phyloP scores from a whole-genome alignment of 1,140 invertebrate species.

The Drosophila albomicans region DNA sequence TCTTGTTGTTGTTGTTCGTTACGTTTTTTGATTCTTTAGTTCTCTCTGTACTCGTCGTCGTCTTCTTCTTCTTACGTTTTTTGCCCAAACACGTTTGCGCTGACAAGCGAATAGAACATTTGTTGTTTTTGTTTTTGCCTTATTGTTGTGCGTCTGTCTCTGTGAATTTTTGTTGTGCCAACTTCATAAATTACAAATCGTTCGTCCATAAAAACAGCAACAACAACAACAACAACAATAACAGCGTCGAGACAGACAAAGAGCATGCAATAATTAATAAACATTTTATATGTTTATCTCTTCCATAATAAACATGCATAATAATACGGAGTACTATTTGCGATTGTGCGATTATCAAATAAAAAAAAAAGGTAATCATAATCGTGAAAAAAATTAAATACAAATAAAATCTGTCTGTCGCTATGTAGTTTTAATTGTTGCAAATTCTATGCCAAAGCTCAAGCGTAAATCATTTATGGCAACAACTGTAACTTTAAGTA shows the following conservation, averaged over 20 bases:
- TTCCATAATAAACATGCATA: conserved; percentile 49
- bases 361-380: conserved; percentile 22
- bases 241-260: conserved; percentile 29
- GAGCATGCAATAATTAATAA: conserved; percentile 53
- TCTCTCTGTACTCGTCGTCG: no score
- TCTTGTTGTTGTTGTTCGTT: conserved; percentile 26
- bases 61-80: conserved; percentile 29
- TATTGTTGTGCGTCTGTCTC: conserved; percentile 17
- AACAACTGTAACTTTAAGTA: neutral
- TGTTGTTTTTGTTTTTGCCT: neutral
- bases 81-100: conserved; percentile 40
- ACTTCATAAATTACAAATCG: conserved; percentile 75
- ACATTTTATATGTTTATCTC: conserved; percentile 55
- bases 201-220: conserved; percentile 60
- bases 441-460: neutral
- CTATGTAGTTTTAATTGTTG: conserved; percentile 25
- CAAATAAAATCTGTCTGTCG: conserved; percentile 12
- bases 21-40: no score
- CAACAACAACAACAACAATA: conserved; percentile 41
- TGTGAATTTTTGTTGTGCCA: conserved; percentile 9
- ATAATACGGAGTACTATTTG: conserved; percentile 2
- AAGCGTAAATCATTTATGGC: neutral
- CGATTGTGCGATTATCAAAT: conserved; percentile 39
- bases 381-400: conserved; percentile 6
- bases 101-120: conserved; percentile 31